Evolutionary conservation across 2,888 invertebrate genomes (phyloP).

Genomic region (Synergus japonicus): DNA sequence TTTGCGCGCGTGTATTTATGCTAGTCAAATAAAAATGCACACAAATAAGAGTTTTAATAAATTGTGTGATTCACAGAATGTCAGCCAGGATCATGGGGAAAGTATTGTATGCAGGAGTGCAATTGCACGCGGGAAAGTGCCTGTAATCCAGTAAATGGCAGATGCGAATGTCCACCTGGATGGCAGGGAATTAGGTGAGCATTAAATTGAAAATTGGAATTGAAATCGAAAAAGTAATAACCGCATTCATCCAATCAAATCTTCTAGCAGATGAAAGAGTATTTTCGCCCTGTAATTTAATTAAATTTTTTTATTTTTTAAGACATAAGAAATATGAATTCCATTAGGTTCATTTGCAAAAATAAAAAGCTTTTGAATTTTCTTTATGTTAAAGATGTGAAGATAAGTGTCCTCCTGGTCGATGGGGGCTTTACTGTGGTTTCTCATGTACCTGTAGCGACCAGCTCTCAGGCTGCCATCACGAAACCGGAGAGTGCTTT

Average conservation of each 20-base stretch:
- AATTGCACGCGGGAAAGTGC: constrained; percentile 80
- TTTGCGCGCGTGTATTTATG: no score
- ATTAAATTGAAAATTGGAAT: constrained; percentile 32
- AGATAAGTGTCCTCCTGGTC: constrained; percentile 81
- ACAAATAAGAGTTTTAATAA: not conserved
- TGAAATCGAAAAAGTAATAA: constrained; percentile 32
- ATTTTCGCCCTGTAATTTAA: not conserved
- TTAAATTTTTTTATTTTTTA: not conserved
- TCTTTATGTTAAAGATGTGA: constrained; percentile 64
- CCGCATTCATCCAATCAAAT: not conserved
- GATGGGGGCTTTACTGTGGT: constrained; percentile 87
- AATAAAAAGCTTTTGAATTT: not conserved
- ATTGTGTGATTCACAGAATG: constrained; percentile 80
- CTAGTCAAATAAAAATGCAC: no score
- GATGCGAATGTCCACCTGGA: constrained; percentile 84
- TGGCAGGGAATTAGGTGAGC: constrained; percentile 84
- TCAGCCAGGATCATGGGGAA: constrained; percentile 85
- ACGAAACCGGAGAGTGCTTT: constrained; percentile 81
- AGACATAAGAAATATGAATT: no score
- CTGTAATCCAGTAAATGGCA: constrained; percentile 83
- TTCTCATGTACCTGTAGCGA: constrained; percentile 83
- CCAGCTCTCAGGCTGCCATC: constrained; percentile 81
- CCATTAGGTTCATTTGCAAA: no score
- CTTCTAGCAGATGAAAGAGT: not conserved
- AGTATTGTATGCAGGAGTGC: constrained; percentile 84